These are phyloP conservation scores for Psix sp. DNA, from an alignment of 1,140 invertebrate species.

Conservation along the genomic window DNA sequence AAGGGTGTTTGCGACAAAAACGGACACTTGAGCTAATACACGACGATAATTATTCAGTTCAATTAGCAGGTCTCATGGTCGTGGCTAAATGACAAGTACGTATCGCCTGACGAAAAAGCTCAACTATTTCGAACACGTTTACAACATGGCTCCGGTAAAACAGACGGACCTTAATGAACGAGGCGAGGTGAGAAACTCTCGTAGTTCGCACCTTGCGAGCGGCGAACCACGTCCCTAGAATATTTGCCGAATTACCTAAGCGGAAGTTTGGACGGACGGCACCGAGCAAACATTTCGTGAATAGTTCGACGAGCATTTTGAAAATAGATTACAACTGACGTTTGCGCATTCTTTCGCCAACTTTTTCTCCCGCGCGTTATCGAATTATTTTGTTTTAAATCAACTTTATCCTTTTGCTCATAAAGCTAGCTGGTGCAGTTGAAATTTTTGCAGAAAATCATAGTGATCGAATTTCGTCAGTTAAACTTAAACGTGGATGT, in stretches of 20 bases:
- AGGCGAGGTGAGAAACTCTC: constrained; percentile 61
- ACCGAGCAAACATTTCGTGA: constrained; percentile 60
- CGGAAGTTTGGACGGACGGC: constrained; percentile 65
- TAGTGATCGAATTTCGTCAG: too few species aligned
- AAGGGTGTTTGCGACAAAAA: constrained; percentile 33
- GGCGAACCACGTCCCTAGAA: constrained; percentile 59
- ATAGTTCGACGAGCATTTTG: constrained; percentile 61
- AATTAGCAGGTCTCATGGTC: constrained; percentile 49
- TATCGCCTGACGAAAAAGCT: constrained; percentile 48
- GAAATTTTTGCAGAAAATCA: too few species aligned
- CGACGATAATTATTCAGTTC: constrained; percentile 42
- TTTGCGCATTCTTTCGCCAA: not conserved
- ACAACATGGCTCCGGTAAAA: constrained; percentile 46
- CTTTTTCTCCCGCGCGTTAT: too few species aligned
- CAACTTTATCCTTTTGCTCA: too few species aligned
- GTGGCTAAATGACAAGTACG: constrained; percentile 48
- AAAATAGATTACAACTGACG: constrained; percentile 51
- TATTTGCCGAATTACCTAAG: constrained; percentile 67
- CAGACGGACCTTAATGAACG: constrained; percentile 63
- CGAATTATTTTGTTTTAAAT: too few species aligned
- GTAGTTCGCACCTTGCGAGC: constrained; percentile 63
- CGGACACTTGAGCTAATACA: constrained; percentile 29
- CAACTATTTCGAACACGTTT: constrained; percentile 59
- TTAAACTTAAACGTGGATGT: too few species aligned
- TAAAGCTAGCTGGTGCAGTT: too few species aligned